Percentiles rank a stretch among this genome's conserved stretches.
Evolutionary conservation across 2,113 vertebrate species (phyloP).

Genomic region (Colistium nudipinnis): DNA sequence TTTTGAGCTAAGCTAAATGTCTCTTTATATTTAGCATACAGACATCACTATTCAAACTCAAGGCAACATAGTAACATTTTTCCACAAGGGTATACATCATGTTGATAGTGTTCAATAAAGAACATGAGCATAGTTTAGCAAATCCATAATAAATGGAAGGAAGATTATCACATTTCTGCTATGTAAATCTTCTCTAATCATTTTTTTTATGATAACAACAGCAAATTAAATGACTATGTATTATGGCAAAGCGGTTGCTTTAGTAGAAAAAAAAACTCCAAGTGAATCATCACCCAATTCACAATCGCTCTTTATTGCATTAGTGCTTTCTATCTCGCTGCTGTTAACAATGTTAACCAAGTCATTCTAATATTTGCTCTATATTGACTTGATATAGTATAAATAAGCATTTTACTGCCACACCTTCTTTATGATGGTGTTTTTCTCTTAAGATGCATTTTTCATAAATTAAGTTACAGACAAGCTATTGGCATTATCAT

Average conservation of each 20-base stretch:
- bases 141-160: neutral
- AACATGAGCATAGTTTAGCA: no score
- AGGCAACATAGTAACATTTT: constrained; percentile 2
- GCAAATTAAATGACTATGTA: neutral
- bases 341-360: no score
- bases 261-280: no score
- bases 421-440: no score
- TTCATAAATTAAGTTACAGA: no score
- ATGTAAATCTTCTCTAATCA: neutral
- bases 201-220: neutral
- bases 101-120: neutral
- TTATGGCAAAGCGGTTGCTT: neutral
- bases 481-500: no score
- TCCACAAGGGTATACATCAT: neutral
- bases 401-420: neutral
- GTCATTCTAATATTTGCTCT: no score
- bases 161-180: neutral
- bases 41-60: neutral
- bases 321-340: no score
- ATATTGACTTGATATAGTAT: neutral
- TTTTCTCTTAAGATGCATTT: neutral
- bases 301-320: no score
- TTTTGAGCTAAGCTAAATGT: neutral
- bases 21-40: neutral
- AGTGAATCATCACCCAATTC: neutral